Base-by-base conservation (phyloP, 2,888 invertebrate genomes). In the Panzeria rudis region DNA sequence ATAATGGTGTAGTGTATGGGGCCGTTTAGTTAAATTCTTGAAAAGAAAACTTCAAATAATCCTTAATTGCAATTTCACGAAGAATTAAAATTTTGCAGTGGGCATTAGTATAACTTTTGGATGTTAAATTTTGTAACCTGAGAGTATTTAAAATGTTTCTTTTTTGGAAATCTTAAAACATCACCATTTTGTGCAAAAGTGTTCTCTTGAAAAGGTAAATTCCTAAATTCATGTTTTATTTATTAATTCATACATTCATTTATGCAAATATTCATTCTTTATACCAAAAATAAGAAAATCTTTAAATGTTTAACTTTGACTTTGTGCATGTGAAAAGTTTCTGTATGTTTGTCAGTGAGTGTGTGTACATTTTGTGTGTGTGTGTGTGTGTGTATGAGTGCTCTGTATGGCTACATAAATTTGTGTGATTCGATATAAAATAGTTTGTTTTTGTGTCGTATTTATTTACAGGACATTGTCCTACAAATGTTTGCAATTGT, bases 381-480 rank as follows among this genome's bases (percentile, higher is more conserved):
- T 11, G 13, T 66, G 13, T 32, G 56, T 32, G n/a, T 56, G 32
- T 17, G 13, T 29, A 17, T 56, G 41, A n/a, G 71, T 54, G 11
- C 17, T 50, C n/a, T 25, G 25, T 54, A 25, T 54, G 54, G 62
- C 32, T 25, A 20, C 13, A 52, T 20, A 54, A 29, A 64, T 62
- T 71, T 52, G 20, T 72, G n/a, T 25, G 11, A 23, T 29, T 23
- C 41, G 7, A 71, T 41, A 41, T 38, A 44, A 44, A 44, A 56
- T 29, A 5, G n/a, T 56, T 69, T 44, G 11, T 8, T 61, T 6
- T 56, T 13, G 32, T 56, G 44, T 47, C 32, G 15, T 59, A 17
- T 69, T 64, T 50, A 17, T 69, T 69, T 54, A 52, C 54, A 62
- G 75, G 78, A 78, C 85, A 85, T 71, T 85, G 81, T 78, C 81